Evolutionary conservation across 1,140 invertebrate genomes (phyloP), one percentile per base, ranked within the genome.

Genomic region (Heliothis subflexa): DNA sequence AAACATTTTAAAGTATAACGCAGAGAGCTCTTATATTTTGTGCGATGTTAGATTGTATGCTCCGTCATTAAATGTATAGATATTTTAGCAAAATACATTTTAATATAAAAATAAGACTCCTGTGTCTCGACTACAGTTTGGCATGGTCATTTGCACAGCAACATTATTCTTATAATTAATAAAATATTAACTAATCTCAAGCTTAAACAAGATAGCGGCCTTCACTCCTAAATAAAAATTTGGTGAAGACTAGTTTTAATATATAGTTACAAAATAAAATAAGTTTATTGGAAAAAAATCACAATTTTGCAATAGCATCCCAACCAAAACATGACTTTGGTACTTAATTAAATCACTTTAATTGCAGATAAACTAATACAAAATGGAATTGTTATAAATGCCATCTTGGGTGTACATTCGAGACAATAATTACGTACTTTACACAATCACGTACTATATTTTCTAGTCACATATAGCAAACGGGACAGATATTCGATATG

Each of bases 241-340:
- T 85, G 81, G 82, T 81, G 85, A 86, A 86, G 82, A 88, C 85
- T 86, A 85, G 86, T 77, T 25, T 57, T 55, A 77, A 40, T 66
- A 12, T 13, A 70, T 49, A 50, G 25, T 18, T 54, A 52, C 11
- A 52, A 64, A 68, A 77, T 68, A 75, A 62, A 52, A 50, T 75
- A 66, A 50, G 21, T 77, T 77, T 66, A 55, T 77, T 55, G 62
- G 59, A 66, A 25, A 68, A 16, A 50, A 21, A 77, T 68, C 74
- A 68, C 74, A 77, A 25, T 33, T 68, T 61, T 62, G 57, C 45
- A 52, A 62, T 52, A 57, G 18, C 28, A 59, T 59, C 47, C 40
- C 54, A 75, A 62, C 73, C 73, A 64, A 62, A 49, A 57, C 52
- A 62, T 14, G 45, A 18, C 73, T 75, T 75, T 75, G 73, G 73